These are phyloP conservation scores for Orientallactaga bullata DNA, from an alignment of 2,113 vertebrate species.

Conservation along the genomic window DNA sequence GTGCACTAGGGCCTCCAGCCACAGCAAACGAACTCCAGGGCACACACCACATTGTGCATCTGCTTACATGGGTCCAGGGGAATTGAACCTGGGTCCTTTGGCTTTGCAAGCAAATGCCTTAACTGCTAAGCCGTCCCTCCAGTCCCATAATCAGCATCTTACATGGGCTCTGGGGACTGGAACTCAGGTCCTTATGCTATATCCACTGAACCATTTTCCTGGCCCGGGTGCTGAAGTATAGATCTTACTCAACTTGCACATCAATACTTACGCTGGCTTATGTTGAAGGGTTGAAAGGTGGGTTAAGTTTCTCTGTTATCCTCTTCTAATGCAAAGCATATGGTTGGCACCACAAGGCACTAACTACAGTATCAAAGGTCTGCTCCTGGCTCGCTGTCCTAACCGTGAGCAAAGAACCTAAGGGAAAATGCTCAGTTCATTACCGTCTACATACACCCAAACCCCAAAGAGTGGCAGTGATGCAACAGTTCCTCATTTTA, in stretches of 20 bases:
- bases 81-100: too few species aligned
- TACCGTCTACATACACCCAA: not conserved
- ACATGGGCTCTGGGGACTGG: too few species aligned
- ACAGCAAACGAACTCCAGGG: too few species aligned
- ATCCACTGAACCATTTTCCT: too few species aligned
- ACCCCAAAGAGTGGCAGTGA: not conserved
- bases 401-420: conserved; percentile 21
- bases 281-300: not conserved
- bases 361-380: not conserved
- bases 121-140: too few species aligned
- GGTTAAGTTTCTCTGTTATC: not conserved
- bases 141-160: too few species aligned
- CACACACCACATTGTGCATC: too few species aligned
- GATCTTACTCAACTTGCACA: not conserved
- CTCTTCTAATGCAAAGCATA: not conserved
- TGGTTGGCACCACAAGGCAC: not conserved
- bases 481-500: not conserved
- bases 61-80: too few species aligned
- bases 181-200: too few species aligned
- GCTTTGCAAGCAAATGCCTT: too few species aligned
- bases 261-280: not conserved
- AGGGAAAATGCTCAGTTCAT: not conserved
- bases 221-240: not conserved
- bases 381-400: not conserved
- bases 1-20: too few species aligned